A percentile compares a stretch with the other conserved stretches of the same genome.
Conservation (phyloP, 2,888 invertebrate genomes). For the Phaonia tiefii region DNA sequence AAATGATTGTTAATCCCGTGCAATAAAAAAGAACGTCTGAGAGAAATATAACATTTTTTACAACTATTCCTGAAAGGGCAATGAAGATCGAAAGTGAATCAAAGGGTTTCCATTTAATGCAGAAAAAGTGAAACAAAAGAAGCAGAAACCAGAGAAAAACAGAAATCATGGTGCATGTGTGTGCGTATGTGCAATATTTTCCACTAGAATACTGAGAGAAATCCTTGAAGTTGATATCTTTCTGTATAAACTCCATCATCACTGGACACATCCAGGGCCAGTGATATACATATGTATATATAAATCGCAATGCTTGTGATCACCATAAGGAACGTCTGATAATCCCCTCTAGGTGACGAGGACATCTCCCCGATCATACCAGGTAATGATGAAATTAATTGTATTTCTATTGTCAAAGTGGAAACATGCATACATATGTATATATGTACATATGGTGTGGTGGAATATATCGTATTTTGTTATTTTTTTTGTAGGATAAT, state of each 20-base stretch:
- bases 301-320: no score
- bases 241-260: background rate
- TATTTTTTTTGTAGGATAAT: conserved; percentile 53
- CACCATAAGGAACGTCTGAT: no score
- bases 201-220: background rate
- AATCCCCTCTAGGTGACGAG: background rate
- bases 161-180: conserved; percentile 47
- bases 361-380: conserved; percentile 2
- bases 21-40: background rate
- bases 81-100: no score
- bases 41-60: background rate
- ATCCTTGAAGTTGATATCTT: conserved; percentile 7
- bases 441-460: conserved; percentile 28
- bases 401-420: background rate
- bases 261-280: background rate
- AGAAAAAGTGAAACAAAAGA: conserved; percentile 1
- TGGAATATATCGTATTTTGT: background rate
- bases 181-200: conserved; percentile 53
- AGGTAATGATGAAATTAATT: conserved; percentile 11
- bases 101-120: background rate
- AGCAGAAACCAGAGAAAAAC: background rate
- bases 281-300: background rate
- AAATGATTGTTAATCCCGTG: conserved; percentile 20
- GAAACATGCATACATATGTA: no score
- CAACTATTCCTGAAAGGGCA: conserved; percentile 12